Percentiles rank a stretch among this genome's conserved stretches.
These are phyloP conservation scores for Drosophila nebulosa DNA, from an alignment of 1,140 invertebrate genomes.

Conservation along the genomic window DNA sequence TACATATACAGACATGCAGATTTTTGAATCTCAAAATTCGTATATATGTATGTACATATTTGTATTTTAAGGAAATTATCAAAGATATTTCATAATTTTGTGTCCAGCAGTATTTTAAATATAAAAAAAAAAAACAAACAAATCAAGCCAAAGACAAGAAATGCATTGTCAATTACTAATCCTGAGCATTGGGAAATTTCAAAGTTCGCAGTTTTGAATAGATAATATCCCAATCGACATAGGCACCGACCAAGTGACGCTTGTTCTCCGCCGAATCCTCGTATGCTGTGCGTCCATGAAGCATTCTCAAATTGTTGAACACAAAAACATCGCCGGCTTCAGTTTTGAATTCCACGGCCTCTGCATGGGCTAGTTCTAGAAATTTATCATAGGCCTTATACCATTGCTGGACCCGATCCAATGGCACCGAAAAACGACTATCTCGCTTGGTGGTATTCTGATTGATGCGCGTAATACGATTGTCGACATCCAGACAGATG, in stretches of 20 bases:
- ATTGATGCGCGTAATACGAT: conserved; percentile 83
- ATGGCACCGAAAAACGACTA: conserved; percentile 83
- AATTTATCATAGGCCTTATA: conserved; percentile 84
- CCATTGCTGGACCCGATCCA: conserved; percentile 84
- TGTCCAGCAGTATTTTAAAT: neutral
- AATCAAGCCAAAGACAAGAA: neutral
- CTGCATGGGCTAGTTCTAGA: conserved; percentile 82
- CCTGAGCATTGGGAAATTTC: conserved; percentile 44
- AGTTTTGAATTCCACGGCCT: conserved; percentile 84
- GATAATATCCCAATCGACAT: conserved; percentile 88
- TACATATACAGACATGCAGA: neutral
- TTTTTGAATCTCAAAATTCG: neutral
- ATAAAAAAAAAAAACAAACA: neutral
- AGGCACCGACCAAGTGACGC: conserved; percentile 85
- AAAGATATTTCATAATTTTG: neutral
- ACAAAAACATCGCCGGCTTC: conserved; percentile 84
- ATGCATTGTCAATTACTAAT: conserved; percentile 12
- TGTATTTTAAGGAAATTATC: neutral
- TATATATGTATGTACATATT: neutral
- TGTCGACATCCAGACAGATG: conserved; percentile 83
- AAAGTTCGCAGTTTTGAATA: conserved; percentile 84
- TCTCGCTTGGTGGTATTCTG: conserved; percentile 86
- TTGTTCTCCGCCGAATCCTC: conserved; percentile 82
- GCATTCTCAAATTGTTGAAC: conserved; percentile 86
- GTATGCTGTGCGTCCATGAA: conserved; percentile 86